Base-by-base conservation (phyloP, 2,113 vertebrate genomes). In the Clinocottus analis region DNA sequence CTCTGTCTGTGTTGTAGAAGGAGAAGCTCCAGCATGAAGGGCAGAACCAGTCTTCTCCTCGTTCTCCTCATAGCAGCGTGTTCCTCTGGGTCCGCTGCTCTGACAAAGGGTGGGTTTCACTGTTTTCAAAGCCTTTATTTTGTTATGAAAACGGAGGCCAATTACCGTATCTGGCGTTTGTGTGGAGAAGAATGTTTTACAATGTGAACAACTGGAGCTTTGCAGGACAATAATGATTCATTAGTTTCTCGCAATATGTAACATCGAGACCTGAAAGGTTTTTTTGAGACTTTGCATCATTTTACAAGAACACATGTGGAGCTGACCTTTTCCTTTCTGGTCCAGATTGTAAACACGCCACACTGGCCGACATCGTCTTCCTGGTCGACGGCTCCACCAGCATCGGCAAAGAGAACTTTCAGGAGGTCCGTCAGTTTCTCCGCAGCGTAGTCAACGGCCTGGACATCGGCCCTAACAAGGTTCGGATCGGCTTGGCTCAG, bases 311-410 rank as follows among this genome's bases (percentile, higher is more conserved):
- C 33, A 33, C 45, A 49, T 49, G 45, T 7, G 7, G 17, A 19
- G 17, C 45, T 47, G 51, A 87, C 43, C 45, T 47, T 73, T 37
- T 77, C 51, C 86, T 23, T 29, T 73, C 11, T 16, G 59, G 17
- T 33, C 61, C 75, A 97, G 96, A 78, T 68, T 97, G 95, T 88
- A 83, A 82, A 86, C 88, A 90, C 63, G 95, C 93, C 43, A 90
- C 76, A 0, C 14, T 89, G 45, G 95, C 95, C 12, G 96, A 97
- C 80, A 92, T 96, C 43, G 95, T 97, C 33, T 96, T 97, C 83
- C 86, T 97, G 68, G 87, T 96, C 51, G 96, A 96, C 47, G 93
- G 95, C 65, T 97, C 83, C 65, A 97, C 83, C 31, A 95, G 92
- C 86, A 94, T 96, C 1, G 89, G 91, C 10, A 11, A 25, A 1